Percentiles rank a stretch among this genome's conserved stretches.
Conservation (phyloP, 2,797 vertebrate species). For the Microctenopoma stevenorrisi region DNA sequence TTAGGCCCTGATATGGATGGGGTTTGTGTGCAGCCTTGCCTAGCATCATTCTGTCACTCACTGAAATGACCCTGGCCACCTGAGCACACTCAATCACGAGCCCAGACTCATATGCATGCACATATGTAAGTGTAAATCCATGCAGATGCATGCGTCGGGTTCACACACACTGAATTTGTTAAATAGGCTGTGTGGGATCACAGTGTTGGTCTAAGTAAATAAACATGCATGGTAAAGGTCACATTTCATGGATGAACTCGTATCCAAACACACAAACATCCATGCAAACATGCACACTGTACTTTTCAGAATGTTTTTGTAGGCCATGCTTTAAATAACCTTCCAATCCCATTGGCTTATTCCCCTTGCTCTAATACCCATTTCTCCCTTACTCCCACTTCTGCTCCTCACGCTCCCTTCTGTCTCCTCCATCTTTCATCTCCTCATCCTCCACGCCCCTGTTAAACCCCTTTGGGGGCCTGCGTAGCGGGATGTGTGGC, state of each 20-base stretch:
- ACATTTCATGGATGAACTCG: slow-evolving; percentile 18
- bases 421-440: slow-evolving; percentile 46
- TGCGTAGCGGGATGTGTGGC: slow-evolving; percentile 65
- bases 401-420: slow-evolving; percentile 29
- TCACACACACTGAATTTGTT: slow-evolving; percentile 5
- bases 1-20: slow-evolving; percentile 68
- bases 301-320: slow-evolving; percentile 70
- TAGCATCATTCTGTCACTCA: slow-evolving; percentile 80
- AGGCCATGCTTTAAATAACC: slow-evolving; percentile 83
- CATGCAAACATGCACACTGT: slow-evolving; percentile 30
- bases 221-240: slow-evolving; percentile 4
- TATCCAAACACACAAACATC: slow-evolving; percentile 36
- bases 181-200: slow-evolving; percentile 1
- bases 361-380: slow-evolving; percentile 64
- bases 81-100: slow-evolving; percentile 57
- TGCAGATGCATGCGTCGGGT: neutral
- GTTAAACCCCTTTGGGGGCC: slow-evolving; percentile 61
- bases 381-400: slow-evolving; percentile 35
- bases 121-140: slow-evolving; percentile 1
- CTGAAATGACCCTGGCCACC: slow-evolving; percentile 67
- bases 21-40: slow-evolving; percentile 50
- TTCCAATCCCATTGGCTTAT: slow-evolving; percentile 70
- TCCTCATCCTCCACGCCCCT: slow-evolving; percentile 66
- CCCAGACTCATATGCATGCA: slow-evolving; percentile 38
- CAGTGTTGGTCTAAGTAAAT: slow-evolving; percentile 15